Evolutionary conservation across 2,797 vertebrate genomes (phyloP).

Genomic region (Xenops minutus): DNA sequence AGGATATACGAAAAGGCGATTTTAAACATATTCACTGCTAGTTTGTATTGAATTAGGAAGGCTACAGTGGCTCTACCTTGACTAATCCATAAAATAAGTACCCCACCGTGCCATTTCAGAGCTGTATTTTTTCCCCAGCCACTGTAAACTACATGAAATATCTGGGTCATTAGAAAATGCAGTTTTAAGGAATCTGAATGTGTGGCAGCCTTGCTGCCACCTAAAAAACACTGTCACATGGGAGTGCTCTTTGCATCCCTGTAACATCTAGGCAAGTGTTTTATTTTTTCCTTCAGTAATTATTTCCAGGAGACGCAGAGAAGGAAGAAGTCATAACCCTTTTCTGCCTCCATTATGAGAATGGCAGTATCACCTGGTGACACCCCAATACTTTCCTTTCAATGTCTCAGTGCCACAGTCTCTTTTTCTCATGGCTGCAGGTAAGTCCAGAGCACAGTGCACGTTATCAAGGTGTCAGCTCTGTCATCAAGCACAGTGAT

Average conservation of each 20-base stretch:
- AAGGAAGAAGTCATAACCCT: background rate
- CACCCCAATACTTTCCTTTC: background rate
- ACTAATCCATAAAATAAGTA: background rate
- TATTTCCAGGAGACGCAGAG: slow-evolving; percentile 4
- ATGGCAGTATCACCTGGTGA: background rate
- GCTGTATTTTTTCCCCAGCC: background rate
- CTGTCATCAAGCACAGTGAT: background rate
- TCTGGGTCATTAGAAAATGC: background rate
- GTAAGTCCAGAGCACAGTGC: background rate
- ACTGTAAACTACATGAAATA: background rate
- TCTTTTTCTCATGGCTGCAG: background rate
- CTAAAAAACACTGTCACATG: background rate
- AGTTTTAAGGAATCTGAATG: background rate
- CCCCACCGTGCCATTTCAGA: background rate
- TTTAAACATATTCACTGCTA: background rate
- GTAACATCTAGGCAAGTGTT: background rate
- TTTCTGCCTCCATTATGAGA: background rate
- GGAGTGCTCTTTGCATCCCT: background rate
- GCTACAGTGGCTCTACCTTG: background rate
- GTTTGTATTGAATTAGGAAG: background rate
- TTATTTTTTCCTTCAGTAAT: background rate
- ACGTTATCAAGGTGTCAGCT: background rate
- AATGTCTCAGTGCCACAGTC: background rate
- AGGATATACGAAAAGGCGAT: background rate
- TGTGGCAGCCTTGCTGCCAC: background rate